Percentiles rank a stretch among this genome's conserved stretches.
These are phyloP conservation scores for Zophobas atratus DNA, from an alignment of 1,140 invertebrate genomes.

Conservation along the genomic window DNA sequence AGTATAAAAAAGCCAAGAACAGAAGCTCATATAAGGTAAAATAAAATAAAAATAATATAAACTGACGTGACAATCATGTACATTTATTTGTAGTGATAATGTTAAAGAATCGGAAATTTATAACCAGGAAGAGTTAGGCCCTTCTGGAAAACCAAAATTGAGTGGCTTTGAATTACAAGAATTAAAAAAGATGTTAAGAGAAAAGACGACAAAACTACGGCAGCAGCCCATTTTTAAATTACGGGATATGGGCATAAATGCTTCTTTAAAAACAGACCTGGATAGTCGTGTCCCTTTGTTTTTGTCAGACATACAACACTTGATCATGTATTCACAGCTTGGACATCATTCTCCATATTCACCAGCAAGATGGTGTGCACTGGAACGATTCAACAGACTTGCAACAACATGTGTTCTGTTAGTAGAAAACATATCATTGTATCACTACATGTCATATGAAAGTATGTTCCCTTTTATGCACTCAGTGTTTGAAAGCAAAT, in stretches of 20 bases:
- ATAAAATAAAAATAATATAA: too few species aligned
- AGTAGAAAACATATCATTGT: slow-evolving; percentile 82
- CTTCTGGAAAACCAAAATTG: slow-evolving; percentile 61
- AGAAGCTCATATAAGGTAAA: slow-evolving; percentile 45
- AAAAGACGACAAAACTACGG: slow-evolving; percentile 71
- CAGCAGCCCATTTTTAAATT: slow-evolving; percentile 73
- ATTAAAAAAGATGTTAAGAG: slow-evolving; percentile 71
- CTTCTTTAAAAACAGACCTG: slow-evolving; percentile 70
- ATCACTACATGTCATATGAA: slow-evolving; percentile 80
- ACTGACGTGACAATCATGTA: not conserved
- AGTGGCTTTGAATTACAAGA: slow-evolving; percentile 71
- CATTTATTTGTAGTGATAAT: slow-evolving; percentile 12
- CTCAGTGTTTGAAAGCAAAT: slow-evolving; percentile 74
- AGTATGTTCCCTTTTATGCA: slow-evolving; percentile 74
- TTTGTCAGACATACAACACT: slow-evolving; percentile 86
- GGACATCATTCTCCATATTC: slow-evolving; percentile 79
- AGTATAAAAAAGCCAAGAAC: slow-evolving; percentile 61
- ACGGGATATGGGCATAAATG: slow-evolving; percentile 75
- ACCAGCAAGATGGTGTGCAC: slow-evolving; percentile 83
- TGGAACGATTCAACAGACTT: slow-evolving; percentile 82
- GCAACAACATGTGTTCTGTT: slow-evolving; percentile 81
- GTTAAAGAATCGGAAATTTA: slow-evolving; percentile 51
- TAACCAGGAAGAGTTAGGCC: slow-evolving; percentile 47
- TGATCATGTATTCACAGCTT: slow-evolving; percentile 83
- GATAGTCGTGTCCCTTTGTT: slow-evolving; percentile 82